Evolutionary conservation across 2,888 invertebrate species (phyloP), one percentile per base, ranked within the genome.

Genomic region (Cheilosia vulpina): DNA sequence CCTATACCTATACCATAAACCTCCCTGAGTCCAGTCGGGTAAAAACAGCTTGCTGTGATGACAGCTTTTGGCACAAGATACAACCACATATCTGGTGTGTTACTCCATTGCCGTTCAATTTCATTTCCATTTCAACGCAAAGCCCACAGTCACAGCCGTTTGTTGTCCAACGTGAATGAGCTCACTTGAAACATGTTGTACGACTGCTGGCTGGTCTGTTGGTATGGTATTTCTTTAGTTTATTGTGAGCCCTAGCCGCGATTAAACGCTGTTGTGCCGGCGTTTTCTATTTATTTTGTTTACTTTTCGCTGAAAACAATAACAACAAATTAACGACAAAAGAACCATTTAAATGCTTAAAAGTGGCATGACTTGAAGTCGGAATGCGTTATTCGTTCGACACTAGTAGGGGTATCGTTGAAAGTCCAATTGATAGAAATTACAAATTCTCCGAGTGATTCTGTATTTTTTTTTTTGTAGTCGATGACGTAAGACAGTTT

Each of bases 191-290:
- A 21, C 50, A 21, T 21, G 50, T 45, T 19, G 19, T 13, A 6
- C 13, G 24, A 52, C 52, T 13, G 21, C 13, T 24, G 13, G 21
- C 13, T 24, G 13, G 11, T 24, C 3, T 6, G 5, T 13, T 4
- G 5, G 4, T 34, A 45, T 13, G 19, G 17, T 4, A 21, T 21
- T 21, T 21, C 21, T 17, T 52, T 57, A 65, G 75, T 75, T 24
- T 47, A 65, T 7, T 75, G 17, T 45, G 41, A 27, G 15, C 63
- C 55, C 21, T 53, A 47, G 63, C 50, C 21, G 19, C 15, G 27
- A n/a, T 24, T 1, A 15, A 43, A 31, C 9, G 53, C 1, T 0
- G 17, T 5, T 66, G 41, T 53, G 66, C 41, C 65, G 47, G 60
- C 31, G 3, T 21, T 34, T n/a, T 41, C 13, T 57, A 2, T 17